Evolutionary conservation across 2,797 vertebrate genomes (phyloP).

Genomic region (Eulemur rubriventer): DNA sequence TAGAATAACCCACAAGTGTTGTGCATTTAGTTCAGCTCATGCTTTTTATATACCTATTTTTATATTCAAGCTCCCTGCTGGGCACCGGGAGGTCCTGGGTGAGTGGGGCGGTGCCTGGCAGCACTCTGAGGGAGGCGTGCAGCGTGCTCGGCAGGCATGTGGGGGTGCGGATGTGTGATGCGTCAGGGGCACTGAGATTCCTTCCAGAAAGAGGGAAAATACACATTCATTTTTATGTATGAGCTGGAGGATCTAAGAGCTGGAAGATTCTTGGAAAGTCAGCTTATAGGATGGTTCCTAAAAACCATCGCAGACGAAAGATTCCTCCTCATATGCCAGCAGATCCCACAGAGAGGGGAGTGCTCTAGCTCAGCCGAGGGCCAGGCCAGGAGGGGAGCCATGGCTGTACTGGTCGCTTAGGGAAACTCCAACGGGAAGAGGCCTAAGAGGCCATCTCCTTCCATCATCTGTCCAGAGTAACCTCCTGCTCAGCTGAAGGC

Average conservation of each 20-base stretch:
- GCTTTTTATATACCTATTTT: not conserved
- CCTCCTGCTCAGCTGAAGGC: not conserved
- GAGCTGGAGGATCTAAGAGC: not conserved
- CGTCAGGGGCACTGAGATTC: not conserved
- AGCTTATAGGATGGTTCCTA: not conserved
- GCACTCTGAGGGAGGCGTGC: not conserved
- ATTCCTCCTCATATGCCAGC: not conserved
- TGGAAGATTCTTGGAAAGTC: not conserved
- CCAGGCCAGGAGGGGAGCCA: not conserved
- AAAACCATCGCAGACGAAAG: not conserved
- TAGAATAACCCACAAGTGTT: not conserved
- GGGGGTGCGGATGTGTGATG: accelerated
- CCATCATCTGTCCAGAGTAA: not conserved
- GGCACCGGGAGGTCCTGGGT: too few relatives aligned
- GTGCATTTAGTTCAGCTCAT: not conserved
- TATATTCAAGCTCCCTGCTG: not conserved
- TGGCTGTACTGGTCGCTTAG: not conserved
- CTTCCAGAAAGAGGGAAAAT: not conserved
- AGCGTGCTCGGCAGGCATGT: not conserved
- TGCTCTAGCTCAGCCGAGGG: accelerated
- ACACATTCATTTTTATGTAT: not conserved
- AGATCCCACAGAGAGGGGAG: not conserved
- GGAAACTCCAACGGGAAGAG: too few relatives aligned
- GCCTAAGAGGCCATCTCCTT: not conserved
- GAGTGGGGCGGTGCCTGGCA: not conserved